phyloP scores from a whole-genome alignment of 2,797 vertebrate genomes.

The Hydrophis major region DNA sequence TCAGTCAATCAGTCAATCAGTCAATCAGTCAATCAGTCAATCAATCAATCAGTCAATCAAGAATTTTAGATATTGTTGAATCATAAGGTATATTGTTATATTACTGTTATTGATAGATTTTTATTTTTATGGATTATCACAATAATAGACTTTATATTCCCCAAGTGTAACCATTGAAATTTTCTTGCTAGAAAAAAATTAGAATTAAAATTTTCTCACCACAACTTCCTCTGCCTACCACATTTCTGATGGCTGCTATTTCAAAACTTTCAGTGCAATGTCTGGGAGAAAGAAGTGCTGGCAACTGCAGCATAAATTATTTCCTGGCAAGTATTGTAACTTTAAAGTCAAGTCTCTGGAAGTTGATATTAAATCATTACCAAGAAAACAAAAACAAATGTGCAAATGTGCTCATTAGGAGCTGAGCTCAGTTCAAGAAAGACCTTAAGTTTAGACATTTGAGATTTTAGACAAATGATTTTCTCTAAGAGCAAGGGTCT shows the following conservation, averaged over 20 bases:
- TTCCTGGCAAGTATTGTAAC: neutral
- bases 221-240: neutral
- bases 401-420: neutral
- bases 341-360: neutral
- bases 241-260: neutral
- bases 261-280: neutral
- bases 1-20: neutral
- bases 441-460: neutral
- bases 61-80: neutral
- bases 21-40: neutral
- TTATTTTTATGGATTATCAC: neutral
- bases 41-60: neutral
- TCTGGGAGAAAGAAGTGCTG: neutral
- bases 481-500: neutral
- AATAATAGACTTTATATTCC: neutral
- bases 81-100: neutral
- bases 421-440: neutral
- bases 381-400: neutral
- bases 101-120: neutral
- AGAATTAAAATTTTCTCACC: neutral
- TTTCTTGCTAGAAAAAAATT: neutral
- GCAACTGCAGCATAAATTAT: neutral
- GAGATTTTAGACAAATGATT: neutral
- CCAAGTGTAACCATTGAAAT: neutral
- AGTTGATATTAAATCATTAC: neutral